These are phyloP conservation scores for Camponotus fellah DNA, from an alignment of 2,888 invertebrate genomes.

Conservation along the genomic window DNA sequence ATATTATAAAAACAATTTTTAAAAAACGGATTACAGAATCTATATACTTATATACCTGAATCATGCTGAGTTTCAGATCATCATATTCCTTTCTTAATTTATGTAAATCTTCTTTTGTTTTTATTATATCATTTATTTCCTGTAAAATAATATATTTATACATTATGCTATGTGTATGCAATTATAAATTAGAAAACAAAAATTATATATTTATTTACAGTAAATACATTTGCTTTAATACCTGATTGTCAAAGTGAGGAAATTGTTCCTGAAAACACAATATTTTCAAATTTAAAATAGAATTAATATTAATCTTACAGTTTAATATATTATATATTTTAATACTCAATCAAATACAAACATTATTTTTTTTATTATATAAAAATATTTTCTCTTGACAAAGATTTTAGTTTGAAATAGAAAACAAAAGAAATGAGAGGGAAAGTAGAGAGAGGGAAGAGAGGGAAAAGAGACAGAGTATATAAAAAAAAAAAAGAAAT, in stretches of 20 bases:
- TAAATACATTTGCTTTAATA: slow-evolving; percentile 11
- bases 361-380: neutral
- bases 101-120: slow-evolving; percentile 74
- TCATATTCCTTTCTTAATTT: slow-evolving; percentile 75
- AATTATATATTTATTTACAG: slow-evolving; percentile 38
- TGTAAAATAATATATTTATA: slow-evolving; percentile 32
- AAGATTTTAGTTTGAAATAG: neutral
- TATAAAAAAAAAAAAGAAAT: neutral
- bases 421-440: neutral
- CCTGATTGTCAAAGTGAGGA: slow-evolving; percentile 31
- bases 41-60: slow-evolving; percentile 65
- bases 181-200: slow-evolving; percentile 11
- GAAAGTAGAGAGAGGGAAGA: neutral
- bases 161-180: no score
- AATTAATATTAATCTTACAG: neutral
- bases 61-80: slow-evolving; percentile 70
- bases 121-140: slow-evolving; percentile 69
- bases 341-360: neutral
- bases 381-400: neutral
- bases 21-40: neutral
- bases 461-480: neutral
- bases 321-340: slow-evolving; percentile 8
- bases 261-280: slow-evolving; percentile 32
- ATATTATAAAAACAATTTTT: no score
- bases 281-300: neutral